Evolutionary conservation across 2,797 vertebrate genomes (phyloP).

Genomic region (Pangasius djambal): DNA sequence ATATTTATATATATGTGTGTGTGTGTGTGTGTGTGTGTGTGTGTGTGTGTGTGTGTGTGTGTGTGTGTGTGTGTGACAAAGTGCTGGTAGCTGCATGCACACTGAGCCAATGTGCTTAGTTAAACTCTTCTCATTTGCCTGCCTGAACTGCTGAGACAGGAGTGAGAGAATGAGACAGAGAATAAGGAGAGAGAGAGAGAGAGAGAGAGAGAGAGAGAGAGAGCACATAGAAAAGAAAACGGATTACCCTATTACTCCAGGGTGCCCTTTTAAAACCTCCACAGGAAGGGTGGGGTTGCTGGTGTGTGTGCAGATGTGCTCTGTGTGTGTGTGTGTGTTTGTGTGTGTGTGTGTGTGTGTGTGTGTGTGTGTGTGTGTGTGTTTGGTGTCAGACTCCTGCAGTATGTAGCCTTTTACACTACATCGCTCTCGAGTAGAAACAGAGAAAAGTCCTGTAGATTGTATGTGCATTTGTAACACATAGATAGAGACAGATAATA

Average conservation of each 20-base stretch:
- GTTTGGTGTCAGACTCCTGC: constrained; percentile 39
- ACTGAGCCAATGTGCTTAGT: constrained; percentile 70
- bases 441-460: neutral
- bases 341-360: constrained; percentile 66
- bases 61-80: constrained; percentile 62
- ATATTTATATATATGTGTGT: neutral
- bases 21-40: neutral
- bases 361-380: constrained; percentile 67
- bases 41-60: constrained; percentile 1
- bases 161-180: constrained; percentile 64
- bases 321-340: constrained; percentile 65
- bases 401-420: constrained; percentile 34
- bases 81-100: constrained; percentile 74
- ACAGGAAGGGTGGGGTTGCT: constrained; percentile 25
- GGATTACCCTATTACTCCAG: constrained; percentile 79
- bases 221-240: constrained; percentile 67
- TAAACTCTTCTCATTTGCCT: constrained; percentile 76
- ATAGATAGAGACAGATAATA: neutral
- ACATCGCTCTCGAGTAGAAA: constrained; percentile 21
- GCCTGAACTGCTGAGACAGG: constrained; percentile 78
- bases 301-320: constrained; percentile 66
- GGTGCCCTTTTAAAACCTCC: constrained; percentile 73
- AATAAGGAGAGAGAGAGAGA: constrained; percentile 63
- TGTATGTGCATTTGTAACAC: neutral
- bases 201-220: constrained; percentile 63